Evolutionary conservation across 2,888 invertebrate genomes (phyloP).

Genomic region (Drosophila diplacantha): DNA sequence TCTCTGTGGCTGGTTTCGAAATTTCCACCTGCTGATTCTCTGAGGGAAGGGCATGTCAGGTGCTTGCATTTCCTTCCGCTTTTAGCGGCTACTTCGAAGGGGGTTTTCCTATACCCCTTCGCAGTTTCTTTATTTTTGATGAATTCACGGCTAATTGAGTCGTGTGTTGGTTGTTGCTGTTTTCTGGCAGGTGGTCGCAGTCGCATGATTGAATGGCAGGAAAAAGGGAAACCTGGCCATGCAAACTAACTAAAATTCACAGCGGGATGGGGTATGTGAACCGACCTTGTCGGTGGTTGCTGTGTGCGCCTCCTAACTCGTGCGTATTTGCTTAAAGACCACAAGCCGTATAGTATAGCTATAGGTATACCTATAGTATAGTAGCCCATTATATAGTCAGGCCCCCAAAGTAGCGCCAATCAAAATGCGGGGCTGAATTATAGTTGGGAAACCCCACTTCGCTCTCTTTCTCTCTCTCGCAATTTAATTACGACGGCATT

Average conservation of each 20-base stretch:
- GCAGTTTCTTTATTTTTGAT: constrained; percentile 3
- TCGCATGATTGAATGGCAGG: constrained; percentile 22
- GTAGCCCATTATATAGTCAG: constrained; percentile 17
- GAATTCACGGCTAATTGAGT: constrained; percentile 35
- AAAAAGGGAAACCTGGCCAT: constrained; percentile 20
- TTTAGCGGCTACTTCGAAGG: constrained; percentile 2
- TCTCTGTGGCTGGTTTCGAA: neutral
- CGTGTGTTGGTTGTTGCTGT: constrained; percentile 13
- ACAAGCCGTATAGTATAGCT: constrained; percentile 7
- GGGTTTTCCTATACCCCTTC: neutral
- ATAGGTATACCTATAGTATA: neutral
- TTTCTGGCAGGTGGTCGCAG: constrained; percentile 26
- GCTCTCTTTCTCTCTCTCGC: neutral
- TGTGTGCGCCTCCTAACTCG: constrained; percentile 10
- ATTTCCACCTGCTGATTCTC: constrained; percentile 13
- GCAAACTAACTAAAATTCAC: constrained; percentile 20
- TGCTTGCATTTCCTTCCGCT: constrained; percentile 1
- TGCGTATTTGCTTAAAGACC: constrained; percentile 21
- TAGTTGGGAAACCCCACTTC: constrained; percentile 3
- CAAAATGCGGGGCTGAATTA: constrained; percentile 17
- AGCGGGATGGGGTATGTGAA: neutral
- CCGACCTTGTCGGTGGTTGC: constrained; percentile 22
- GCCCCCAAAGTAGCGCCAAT: constrained; percentile 42
- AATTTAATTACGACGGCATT: constrained; percentile 14
- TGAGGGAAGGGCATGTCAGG: constrained; percentile 15